Evolutionary conservation across 2,888 invertebrate genomes (phyloP).

Genomic region (Nezara viridula): DNA sequence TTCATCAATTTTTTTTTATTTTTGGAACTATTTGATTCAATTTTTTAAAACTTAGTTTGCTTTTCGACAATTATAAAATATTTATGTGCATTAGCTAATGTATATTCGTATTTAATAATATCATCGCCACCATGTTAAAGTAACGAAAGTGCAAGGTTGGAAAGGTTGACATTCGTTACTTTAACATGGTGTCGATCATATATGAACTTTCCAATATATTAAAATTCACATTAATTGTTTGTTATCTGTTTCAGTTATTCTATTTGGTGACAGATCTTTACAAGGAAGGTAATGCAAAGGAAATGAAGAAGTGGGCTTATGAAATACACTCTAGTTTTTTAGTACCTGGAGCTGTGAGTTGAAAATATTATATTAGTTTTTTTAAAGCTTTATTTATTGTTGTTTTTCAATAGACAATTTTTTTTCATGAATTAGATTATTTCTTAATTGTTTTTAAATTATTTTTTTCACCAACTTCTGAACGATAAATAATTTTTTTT

Average conservation of each 20-base stretch:
- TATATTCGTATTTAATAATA: neutral
- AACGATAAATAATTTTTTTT: no score
- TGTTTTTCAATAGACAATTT: neutral
- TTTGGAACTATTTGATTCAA: neutral
- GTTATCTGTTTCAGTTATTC: constrained; percentile 75
- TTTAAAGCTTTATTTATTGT: neutral
- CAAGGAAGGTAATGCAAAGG: constrained; percentile 86
- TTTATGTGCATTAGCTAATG: neutral
- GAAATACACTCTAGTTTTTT: constrained; percentile 98
- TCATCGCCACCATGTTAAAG: no score
- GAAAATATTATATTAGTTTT: neutral
- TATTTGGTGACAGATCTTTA: constrained; percentile 93
- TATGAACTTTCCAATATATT: neutral
- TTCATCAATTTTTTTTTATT: neutral
- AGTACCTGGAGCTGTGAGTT: constrained; percentile 86
- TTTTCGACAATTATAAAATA: neutral
- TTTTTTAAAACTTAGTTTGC: neutral
- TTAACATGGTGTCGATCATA: no score
- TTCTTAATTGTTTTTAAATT: neutral
- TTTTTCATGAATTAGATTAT: neutral
- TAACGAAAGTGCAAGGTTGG: no score
- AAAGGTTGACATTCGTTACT: no score
- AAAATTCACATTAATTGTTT: constrained; percentile 57
- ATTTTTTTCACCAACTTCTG: no score
- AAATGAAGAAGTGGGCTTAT: constrained; percentile 98